Percentiles rank a stretch among this genome's conserved stretches.
Evolutionary conservation across 2,113 vertebrate genomes (phyloP).

Genomic region (Hemibagrus wyckioides): DNA sequence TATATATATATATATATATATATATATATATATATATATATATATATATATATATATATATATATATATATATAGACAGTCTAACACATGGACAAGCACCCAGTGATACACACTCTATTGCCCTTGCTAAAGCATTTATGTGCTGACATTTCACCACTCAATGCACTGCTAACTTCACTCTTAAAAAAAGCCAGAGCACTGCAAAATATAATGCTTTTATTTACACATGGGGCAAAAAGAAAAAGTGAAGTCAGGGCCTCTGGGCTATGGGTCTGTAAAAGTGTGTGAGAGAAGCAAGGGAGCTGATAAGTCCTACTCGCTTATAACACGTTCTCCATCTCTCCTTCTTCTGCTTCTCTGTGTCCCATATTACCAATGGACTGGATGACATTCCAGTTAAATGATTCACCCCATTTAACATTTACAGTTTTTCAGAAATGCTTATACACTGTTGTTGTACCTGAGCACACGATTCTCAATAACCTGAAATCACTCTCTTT

Average conservation of each 20-base stretch:
- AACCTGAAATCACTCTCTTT: background rate
- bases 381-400: constrained; percentile 8
- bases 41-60: background rate
- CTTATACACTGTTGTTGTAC: background rate
- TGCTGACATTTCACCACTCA: constrained; percentile 67
- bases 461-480: background rate
- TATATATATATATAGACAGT: background rate
- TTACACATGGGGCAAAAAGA: constrained; percentile 52
- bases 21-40: no score
- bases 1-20: background rate
- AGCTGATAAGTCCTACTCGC: constrained; percentile 32
- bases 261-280: constrained; percentile 23
- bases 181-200: constrained; percentile 44
- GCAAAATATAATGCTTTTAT: constrained; percentile 56
- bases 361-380: background rate
- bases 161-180: constrained; percentile 50
- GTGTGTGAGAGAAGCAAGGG: background rate
- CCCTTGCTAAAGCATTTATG: constrained; percentile 49
- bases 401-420: constrained; percentile 5
- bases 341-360: background rate
- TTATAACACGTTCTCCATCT: background rate
- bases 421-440: background rate
- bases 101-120: constrained; percentile 38
- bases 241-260: constrained; percentile 45
- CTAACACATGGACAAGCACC: constrained; percentile 13